Percentiles rank a stretch among this genome's conserved stretches.
phyloP scores from a whole-genome alignment of 2,113 vertebrate species.

The Taurulus bubalis region DNA sequence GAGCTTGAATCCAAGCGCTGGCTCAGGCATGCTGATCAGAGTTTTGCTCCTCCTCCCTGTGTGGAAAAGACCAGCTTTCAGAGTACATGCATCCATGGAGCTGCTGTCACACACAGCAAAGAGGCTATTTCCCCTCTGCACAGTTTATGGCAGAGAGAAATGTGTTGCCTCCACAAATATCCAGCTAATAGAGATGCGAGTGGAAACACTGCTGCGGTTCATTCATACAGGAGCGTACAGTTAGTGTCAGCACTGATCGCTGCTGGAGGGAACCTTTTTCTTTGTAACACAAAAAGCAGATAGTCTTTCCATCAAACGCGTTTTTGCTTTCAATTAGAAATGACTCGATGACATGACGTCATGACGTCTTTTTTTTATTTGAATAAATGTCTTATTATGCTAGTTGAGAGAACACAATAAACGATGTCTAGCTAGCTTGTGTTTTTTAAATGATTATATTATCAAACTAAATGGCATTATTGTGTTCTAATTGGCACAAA shows the following conservation, averaged over 20 bases:
- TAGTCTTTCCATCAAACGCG: neutral
- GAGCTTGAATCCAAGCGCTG: conserved; percentile 31
- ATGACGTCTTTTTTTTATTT: neutral
- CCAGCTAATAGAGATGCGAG: neutral
- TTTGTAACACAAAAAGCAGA: neutral
- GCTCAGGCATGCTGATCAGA: conserved; percentile 39
- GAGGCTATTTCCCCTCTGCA: neutral
- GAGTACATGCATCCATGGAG: neutral
- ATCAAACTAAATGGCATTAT: neutral
- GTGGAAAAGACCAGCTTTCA: too few species aligned
- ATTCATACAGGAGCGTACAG: conserved; percentile 33
- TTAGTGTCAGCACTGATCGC: conserved; percentile 31
- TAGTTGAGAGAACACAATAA: neutral
- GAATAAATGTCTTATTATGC: neutral
- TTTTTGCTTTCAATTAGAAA: neutral
- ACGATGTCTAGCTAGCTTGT: neutral
- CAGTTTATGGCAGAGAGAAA: conserved; percentile 19
- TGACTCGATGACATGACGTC: neutral
- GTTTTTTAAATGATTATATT: neutral
- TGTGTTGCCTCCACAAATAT: conserved; percentile 11
- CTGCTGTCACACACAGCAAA: conserved; percentile 14
- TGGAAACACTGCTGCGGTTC: conserved; percentile 11
- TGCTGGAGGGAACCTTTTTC: conserved; percentile 5
- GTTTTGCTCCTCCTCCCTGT: neutral
- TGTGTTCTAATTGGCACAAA: neutral